Conservation (phyloP, 2,888 invertebrate genomes). For the Tetrapedia diversipes region DNA sequence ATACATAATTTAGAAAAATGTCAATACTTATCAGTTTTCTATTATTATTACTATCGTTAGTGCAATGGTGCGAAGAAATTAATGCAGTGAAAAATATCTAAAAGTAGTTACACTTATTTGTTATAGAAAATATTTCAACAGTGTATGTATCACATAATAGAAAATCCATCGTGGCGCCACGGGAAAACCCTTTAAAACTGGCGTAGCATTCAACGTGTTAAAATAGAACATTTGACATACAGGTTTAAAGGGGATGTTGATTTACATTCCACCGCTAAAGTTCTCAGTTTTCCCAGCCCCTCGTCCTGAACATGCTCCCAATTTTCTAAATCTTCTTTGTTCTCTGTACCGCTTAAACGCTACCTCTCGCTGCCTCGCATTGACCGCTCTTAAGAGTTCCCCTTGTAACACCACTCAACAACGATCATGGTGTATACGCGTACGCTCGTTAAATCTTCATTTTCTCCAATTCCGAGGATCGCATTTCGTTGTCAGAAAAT, state of each 20-base stretch:
- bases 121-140: too few relatives aligned
- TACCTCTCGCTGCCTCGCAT: not conserved
- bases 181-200: too few relatives aligned
- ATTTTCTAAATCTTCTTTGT: slow-evolving; percentile 11
- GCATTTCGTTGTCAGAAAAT: not conserved
- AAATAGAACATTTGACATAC: not conserved
- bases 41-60: too few relatives aligned
- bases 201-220: too few relatives aligned
- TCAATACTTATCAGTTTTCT: too few relatives aligned
- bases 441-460: not conserved
- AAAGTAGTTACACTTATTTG: too few relatives aligned
- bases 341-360: not conserved
- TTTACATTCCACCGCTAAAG: not conserved
- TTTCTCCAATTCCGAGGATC: not conserved
- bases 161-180: too few relatives aligned
- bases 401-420: too few relatives aligned
- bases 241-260: not conserved
- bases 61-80: too few relatives aligned
- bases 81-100: too few relatives aligned
- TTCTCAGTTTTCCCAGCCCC: not conserved
- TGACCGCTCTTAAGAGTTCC: not conserved
- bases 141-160: too few relatives aligned
- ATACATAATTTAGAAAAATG: too few relatives aligned
- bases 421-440: not conserved
- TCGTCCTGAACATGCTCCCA: not conserved